These are phyloP conservation scores for Microctenopoma stevenorrisi DNA, from an alignment of 2,797 vertebrate genomes.

Conservation along the genomic window DNA sequence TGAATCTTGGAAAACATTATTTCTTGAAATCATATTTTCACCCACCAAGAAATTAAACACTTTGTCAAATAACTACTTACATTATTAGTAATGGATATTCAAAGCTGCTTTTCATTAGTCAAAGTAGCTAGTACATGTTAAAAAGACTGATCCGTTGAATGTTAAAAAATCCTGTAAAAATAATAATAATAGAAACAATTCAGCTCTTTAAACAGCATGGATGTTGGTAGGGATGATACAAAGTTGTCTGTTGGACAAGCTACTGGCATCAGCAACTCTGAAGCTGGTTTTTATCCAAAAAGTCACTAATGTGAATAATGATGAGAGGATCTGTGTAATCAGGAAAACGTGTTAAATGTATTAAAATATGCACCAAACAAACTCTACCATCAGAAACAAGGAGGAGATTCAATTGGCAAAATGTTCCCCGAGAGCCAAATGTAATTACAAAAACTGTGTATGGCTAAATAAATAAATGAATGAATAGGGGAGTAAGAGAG, in stretches of 20 bases:
- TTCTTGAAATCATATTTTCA: too few species aligned
- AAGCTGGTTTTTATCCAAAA: slow-evolving; percentile 70
- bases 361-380: slow-evolving; percentile 72
- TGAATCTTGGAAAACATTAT: too few species aligned
- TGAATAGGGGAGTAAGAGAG: slow-evolving; percentile 28
- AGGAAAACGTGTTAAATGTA: slow-evolving; percentile 67
- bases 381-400: slow-evolving; percentile 54
- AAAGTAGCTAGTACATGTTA: neutral
- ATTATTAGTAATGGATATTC: too few species aligned
- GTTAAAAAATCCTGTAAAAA: slow-evolving; percentile 2
- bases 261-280: slow-evolving; percentile 73
- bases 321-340: slow-evolving; percentile 62
- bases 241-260: slow-evolving; percentile 61
- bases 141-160: neutral
- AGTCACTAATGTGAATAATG: slow-evolving; percentile 64
- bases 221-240: slow-evolving; percentile 43
- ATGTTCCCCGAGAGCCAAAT: slow-evolving; percentile 62
- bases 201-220: slow-evolving; percentile 45
- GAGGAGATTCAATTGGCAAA: slow-evolving; percentile 57
- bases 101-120: too few species aligned
- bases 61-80: too few species aligned
- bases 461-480: slow-evolving; percentile 62
- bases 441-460: slow-evolving; percentile 66
- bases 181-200: slow-evolving; percentile 32
- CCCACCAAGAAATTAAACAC: too few species aligned